Evolutionary conservation across 2,113 vertebrate genomes (phyloP), one percentile per base, ranked within the genome.

Genomic region (Aspiorhynchus laticeps): DNA sequence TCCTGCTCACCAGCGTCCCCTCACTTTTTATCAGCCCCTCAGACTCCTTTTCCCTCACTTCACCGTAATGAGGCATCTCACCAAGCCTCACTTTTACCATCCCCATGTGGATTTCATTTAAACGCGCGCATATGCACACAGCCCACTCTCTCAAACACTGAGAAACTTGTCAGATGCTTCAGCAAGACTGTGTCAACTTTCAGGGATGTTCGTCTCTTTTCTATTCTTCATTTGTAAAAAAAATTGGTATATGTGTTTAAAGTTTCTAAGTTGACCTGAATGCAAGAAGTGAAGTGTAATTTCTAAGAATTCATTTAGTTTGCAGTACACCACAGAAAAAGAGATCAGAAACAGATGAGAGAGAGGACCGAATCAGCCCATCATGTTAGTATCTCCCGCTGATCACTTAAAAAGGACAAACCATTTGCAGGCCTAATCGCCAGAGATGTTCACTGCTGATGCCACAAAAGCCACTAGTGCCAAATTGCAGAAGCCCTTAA

Each of bases 81-180:
- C 93, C 94, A 94, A 91, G 89, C 92, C 92, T 91, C 88, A 86
- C 92, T 93, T 92, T 28, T 51, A 51, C 65, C 93, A 93, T 89
- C 91, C 77, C 92, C 95, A 96, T 95, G 94, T 96, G 95, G 93
- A 93, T 94, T 93, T 91, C 91, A 95, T 96, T 95, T 94, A 90
- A 87, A 79, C 26, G 1, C 38, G 0, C 36, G 8, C 80, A 73
- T 59, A 80, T 9, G 6, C 84, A 65, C n/a, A 24, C 53, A 48
- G 73, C 26, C n/a, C 59, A 85, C 74, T 17, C 53, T 76, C 63
- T 67, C 0, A 48, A 41, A 80, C 41, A 92, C 93, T 91, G 74
- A 92, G 89, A 93, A 93, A 95, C 94, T 95, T 94, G 94, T 95
- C 94, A 94, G 91, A 94, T 92, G 92, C 94, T 93, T 95, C 92